phyloP scores from a whole-genome alignment of 2,888 invertebrate genomes.

The Aricia artaxerxes region DNA sequence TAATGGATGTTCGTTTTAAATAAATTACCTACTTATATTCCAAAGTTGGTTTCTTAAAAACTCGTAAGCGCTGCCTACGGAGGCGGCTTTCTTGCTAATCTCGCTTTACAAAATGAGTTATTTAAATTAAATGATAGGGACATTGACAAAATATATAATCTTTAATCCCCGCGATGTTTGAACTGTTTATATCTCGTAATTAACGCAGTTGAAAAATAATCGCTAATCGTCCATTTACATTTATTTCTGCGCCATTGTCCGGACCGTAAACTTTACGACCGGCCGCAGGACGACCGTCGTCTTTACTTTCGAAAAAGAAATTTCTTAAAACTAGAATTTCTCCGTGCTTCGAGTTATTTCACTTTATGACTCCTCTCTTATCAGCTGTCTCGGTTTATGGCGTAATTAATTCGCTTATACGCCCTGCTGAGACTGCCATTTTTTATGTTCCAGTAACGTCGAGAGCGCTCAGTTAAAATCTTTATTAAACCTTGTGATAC shows the following conservation, averaged over 20 bases:
- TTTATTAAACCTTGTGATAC: constrained; percentile 32
- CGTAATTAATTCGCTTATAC: constrained; percentile 47
- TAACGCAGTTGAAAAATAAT: constrained; percentile 44
- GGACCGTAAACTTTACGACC: constrained; percentile 72
- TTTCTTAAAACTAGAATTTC: constrained; percentile 56
- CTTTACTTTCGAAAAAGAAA: constrained; percentile 68
- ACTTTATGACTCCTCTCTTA: constrained; percentile 49
- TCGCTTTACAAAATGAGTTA: not conserved
- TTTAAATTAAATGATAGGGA: not conserved
- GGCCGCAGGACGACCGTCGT: constrained; percentile 65
- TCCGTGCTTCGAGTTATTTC: constrained; percentile 44
- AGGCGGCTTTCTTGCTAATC: not conserved
- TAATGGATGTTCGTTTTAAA: constrained; percentile 19
- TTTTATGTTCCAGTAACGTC: constrained; percentile 39
- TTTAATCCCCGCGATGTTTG: not conserved
- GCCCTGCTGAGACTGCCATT: constrained; percentile 43
- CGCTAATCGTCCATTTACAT: constrained; percentile 43
- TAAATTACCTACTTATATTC: constrained; percentile 11
- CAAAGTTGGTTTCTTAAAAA: constrained; percentile 8
- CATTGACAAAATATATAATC: constrained; percentile 1
- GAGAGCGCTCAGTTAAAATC: constrained; percentile 38
- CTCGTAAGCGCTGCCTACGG: not conserved
- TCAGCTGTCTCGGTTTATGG: constrained; percentile 50
- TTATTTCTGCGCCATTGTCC: constrained; percentile 55
- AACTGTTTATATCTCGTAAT: constrained; percentile 33